A percentile compares a stretch with the other conserved stretches of the same genome.
phyloP scores from a whole-genome alignment of 2,888 invertebrate genomes.

The Malthinus flaveolus region DNA sequence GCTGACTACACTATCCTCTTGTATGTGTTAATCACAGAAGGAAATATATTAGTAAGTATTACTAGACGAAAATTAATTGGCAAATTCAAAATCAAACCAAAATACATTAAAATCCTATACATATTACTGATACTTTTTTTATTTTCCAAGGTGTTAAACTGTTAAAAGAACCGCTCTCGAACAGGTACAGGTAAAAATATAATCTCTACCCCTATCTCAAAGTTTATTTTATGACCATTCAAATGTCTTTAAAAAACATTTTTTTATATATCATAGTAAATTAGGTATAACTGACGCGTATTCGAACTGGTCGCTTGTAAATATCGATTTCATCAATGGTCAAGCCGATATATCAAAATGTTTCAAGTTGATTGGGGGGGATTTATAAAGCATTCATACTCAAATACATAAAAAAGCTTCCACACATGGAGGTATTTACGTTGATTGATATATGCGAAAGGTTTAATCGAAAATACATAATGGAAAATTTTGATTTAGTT shows the following conservation, averaged over 20 bases:
- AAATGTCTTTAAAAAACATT: conserved; percentile 20
- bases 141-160: conserved; percentile 22
- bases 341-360: conserved; percentile 11
- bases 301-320: conserved; percentile 18
- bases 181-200: conserved; percentile 30
- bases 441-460: conserved; percentile 7
- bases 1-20: not conserved
- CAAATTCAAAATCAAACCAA: too few relatives aligned
- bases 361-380: conserved; percentile 16
- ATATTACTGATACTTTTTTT: too few relatives aligned
- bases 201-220: conserved; percentile 34
- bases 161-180: conserved; percentile 12
- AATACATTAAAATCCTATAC: too few relatives aligned
- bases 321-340: conserved; percentile 23
- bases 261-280: conserved; percentile 13
- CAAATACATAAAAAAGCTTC: conserved; percentile 3
- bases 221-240: conserved; percentile 33
- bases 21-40: not conserved
- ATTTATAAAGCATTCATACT: conserved; percentile 5
- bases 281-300: conserved; percentile 11
- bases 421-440: conserved; percentile 2
- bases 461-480: conserved; percentile 14
- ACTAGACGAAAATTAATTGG: not conserved
- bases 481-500: conserved; percentile 9
- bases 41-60: too few relatives aligned